Conservation (phyloP, 2,888 invertebrate genomes). For the Ptychoptera albimana region DNA sequence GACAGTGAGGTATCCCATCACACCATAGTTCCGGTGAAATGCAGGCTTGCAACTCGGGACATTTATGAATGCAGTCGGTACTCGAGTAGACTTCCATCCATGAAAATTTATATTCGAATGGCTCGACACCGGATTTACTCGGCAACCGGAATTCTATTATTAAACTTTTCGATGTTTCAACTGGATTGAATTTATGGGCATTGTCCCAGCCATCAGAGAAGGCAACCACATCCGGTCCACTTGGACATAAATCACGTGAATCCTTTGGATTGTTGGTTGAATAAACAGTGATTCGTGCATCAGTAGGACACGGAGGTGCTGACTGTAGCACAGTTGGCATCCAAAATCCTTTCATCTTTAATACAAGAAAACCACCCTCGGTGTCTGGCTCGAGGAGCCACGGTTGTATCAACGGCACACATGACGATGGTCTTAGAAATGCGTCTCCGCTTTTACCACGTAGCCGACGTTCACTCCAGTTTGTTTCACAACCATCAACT, state of each 20-base stretch:
- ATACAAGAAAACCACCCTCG: conserved; percentile 50
- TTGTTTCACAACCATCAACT: conserved; percentile 39
- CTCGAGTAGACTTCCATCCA: conserved; percentile 13
- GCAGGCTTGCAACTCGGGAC: conserved; percentile 67
- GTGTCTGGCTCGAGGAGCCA: conserved; percentile 64
- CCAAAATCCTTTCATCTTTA: conserved; percentile 51
- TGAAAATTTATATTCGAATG: conserved; percentile 9
- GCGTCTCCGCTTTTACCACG: conserved; percentile 61
- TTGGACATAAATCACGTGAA: conserved; percentile 42
- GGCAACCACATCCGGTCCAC: conserved; percentile 39
- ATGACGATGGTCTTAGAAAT: conserved; percentile 44
- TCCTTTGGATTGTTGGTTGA: conserved; percentile 15
- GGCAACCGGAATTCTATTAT: conserved; percentile 8
- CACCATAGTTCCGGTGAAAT: conserved; percentile 66
- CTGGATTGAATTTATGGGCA: conserved; percentile 11
- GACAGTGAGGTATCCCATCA: conserved; percentile 63
- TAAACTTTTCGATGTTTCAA: conserved; percentile 8
- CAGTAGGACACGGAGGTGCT: conserved; percentile 42
- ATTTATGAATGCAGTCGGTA: conserved; percentile 33
- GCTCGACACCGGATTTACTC: conserved; percentile 4
- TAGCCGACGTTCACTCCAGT: conserved; percentile 46
- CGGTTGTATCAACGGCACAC: conserved; percentile 37
- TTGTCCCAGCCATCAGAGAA: conserved; percentile 56
- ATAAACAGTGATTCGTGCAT: conserved; percentile 56
- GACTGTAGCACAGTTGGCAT: conserved; percentile 23